phyloP scores from a whole-genome alignment of 2,888 invertebrate genomes.

The Metellina segmentata region DNA sequence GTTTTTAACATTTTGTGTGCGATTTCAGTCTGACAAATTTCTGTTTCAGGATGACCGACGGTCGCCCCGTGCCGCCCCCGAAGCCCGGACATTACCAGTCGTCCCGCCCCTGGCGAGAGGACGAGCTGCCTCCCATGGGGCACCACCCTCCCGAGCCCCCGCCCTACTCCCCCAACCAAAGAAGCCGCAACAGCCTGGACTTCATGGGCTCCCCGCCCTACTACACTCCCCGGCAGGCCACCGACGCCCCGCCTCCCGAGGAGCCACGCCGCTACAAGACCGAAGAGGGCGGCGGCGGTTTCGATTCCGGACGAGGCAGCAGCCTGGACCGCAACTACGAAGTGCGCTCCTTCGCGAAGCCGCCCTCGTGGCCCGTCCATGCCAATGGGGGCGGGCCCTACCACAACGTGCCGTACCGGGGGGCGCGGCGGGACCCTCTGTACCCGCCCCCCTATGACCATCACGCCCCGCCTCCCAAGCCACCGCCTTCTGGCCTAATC shows the following conservation, averaged over 20 bases:
- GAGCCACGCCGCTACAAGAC: neutral
- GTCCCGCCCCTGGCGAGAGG: conserved; percentile 82
- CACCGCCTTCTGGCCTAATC: conserved; percentile 82
- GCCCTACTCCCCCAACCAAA: conserved; percentile 61
- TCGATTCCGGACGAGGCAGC: conserved; percentile 83
- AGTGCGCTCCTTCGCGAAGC: conserved; percentile 69
- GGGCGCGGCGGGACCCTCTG: conserved; percentile 81
- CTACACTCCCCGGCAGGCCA: conserved; percentile 74
- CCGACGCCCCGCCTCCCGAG: conserved; percentile 28
- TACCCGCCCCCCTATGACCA: conserved; percentile 80
- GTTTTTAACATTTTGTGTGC: too few relatives aligned
- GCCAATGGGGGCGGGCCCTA: conserved; percentile 77
- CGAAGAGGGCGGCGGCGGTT: conserved; percentile 79
- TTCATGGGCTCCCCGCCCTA: conserved; percentile 75
- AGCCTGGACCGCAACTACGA: conserved; percentile 82
- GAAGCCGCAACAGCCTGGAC: conserved; percentile 75
- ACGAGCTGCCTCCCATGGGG: conserved; percentile 41
- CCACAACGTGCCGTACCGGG: conserved; percentile 77
- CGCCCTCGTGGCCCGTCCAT: conserved; percentile 59
- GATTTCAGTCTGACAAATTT: neutral
- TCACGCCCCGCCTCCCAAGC: conserved; percentile 79
- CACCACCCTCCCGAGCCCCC: conserved; percentile 70
- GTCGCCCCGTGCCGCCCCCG: conserved; percentile 90
- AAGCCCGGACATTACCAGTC: conserved; percentile 96
- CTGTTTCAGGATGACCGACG: conserved; percentile 74